Percentiles rank a stretch among this genome's conserved stretches.
These are phyloP conservation scores for Leucozona laternaria DNA, from an alignment of 2,888 invertebrate species.

Conservation along the genomic window DNA sequence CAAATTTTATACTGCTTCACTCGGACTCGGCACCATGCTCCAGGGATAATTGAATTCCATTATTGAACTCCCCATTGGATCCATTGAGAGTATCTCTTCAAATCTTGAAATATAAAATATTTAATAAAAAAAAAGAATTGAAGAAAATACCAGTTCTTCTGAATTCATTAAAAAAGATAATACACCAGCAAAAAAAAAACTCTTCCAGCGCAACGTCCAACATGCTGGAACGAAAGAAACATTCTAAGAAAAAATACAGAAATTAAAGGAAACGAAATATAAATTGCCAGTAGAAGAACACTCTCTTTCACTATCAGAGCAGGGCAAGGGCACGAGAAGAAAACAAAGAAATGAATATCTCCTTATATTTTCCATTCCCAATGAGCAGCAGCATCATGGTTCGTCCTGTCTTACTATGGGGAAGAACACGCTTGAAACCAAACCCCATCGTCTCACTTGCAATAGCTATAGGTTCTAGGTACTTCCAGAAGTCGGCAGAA, in stretches of 20 bases:
- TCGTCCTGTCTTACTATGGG: not conserved
- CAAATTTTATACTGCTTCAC: constrained; percentile 58
- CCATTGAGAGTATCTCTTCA: constrained; percentile 31
- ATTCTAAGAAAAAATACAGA: constrained; percentile 9
- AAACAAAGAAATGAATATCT: constrained; percentile 34
- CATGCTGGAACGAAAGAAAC: not conserved
- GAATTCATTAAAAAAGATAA: constrained; percentile 33
- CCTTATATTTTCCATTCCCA: constrained; percentile 48
- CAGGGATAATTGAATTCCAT: constrained; percentile 67
- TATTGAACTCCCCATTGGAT: constrained; percentile 51
- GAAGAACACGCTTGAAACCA: constrained; percentile 48
- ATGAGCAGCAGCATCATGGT: constrained; percentile 17
- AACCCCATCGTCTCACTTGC: constrained; percentile 15
- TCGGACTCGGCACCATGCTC: constrained; percentile 13
- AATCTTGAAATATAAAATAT: constrained; percentile 51
- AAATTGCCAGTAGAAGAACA: constrained; percentile 15
- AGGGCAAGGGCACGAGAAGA: not conserved
- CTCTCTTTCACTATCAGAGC: constrained; percentile 12
- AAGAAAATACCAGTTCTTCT: constrained; percentile 30
- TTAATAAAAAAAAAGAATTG: constrained; percentile 35
- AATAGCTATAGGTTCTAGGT: not conserved
- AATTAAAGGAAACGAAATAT: constrained; percentile 36
- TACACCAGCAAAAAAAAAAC: constrained; percentile 1
- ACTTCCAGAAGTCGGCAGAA: constrained; percentile 43
- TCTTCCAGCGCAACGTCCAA: not conserved